phyloP scores from a whole-genome alignment of 1,140 invertebrate genomes.

The Ruditapes philippinarum region DNA sequence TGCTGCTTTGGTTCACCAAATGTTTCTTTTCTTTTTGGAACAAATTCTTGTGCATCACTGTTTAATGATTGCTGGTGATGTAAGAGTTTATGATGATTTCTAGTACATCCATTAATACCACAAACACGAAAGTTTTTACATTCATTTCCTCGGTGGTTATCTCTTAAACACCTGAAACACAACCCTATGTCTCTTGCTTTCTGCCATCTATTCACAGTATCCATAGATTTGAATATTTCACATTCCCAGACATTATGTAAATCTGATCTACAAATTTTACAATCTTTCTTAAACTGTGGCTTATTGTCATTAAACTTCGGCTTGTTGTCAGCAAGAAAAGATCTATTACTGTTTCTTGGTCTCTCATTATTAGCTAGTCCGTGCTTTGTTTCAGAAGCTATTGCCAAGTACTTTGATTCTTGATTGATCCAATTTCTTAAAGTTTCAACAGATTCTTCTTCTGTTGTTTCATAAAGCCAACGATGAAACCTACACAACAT shows the following conservation, averaged over 20 bases:
- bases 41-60: not conserved
- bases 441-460: not conserved
- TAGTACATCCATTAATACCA: not conserved
- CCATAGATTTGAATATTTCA: not conserved
- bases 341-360: not conserved
- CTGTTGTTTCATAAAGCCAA: not conserved
- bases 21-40: not conserved
- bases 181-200: not conserved
- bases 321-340: slow-evolving; percentile 17
- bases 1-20: not conserved
- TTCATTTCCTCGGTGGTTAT: slow-evolving; percentile 1
- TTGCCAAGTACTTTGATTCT: not conserved
- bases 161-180: slow-evolving; percentile 45
- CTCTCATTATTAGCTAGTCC: not conserved
- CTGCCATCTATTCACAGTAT: slow-evolving; percentile 2
- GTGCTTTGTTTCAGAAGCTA: not conserved
- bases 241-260: not conserved
- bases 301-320: too few relatives aligned
- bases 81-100: slow-evolving; percentile 26
- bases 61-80: not conserved
- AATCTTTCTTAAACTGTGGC: not conserved
- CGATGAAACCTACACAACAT: not conserved
- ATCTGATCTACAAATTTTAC: not conserved
- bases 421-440: not conserved
- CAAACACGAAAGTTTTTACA: slow-evolving; percentile 31